A percentile compares a stretch with the other conserved stretches of the same genome.
Evolutionary conservation across 2,888 invertebrate species (phyloP).

Genomic region (Sminthurinus aureus): DNA sequence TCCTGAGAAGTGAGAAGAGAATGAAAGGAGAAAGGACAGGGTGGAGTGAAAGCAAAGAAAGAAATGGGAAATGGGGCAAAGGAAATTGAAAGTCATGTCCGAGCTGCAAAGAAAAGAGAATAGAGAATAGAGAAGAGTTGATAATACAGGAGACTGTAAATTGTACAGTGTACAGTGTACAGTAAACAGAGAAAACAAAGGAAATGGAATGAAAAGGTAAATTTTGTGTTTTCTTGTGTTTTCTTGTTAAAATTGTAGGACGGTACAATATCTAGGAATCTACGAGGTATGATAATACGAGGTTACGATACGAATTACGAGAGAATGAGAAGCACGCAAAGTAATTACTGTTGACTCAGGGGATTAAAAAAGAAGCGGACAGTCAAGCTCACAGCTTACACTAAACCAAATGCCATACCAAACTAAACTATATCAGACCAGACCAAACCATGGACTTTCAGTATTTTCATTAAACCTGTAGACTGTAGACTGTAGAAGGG

Average conservation of each 20-base stretch:
- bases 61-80: no score
- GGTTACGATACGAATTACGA: background rate
- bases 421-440: no score
- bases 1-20: no score
- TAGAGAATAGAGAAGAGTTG: background rate
- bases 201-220: constrained; percentile 5
- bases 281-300: no score
- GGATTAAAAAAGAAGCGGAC: constrained; percentile 27
- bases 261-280: no score
- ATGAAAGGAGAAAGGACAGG: background rate
- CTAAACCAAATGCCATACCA: no score
- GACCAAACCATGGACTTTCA: background rate
- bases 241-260: no score
- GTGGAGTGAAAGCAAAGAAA: background rate
- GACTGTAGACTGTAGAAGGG: background rate
- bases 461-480: constrained; percentile 29
- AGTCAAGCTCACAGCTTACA: background rate
- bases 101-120: background rate
- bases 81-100: no score
- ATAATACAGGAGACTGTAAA: no score
- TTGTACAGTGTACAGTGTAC: no score
- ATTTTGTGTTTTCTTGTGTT: no score
- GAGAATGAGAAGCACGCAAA: constrained; percentile 20
- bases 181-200: background rate
- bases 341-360: constrained; percentile 37